These are phyloP conservation scores for Ceratina japonica DNA, from an alignment of 1,140 invertebrate genomes.

Conservation along the genomic window DNA sequence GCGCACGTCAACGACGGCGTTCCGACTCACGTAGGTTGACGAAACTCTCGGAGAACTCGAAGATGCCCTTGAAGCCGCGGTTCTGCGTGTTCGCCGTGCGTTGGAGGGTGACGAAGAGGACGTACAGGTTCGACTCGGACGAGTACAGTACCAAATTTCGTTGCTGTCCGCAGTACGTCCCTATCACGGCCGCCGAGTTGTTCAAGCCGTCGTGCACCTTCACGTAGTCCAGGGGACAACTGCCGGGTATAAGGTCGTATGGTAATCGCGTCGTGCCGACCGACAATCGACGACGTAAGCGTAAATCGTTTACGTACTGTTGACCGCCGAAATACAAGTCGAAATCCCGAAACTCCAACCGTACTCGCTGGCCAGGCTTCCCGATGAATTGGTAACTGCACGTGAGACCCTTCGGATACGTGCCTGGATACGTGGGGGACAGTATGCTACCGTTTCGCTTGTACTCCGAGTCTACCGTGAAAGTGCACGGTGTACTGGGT, in stretches of 20 bases:
- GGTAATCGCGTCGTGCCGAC: not conserved
- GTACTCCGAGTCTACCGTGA: conserved; percentile 87
- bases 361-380: conserved; percentile 92
- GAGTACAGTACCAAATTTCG: conserved; percentile 97
- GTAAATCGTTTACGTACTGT: conserved; percentile 88
- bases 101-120: conserved; percentile 93
- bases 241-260: conserved; percentile 77
- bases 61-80: conserved; percentile 96
- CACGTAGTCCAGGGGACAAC: conserved; percentile 99
- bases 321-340: conserved; percentile 99
- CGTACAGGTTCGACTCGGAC: conserved; percentile 91
- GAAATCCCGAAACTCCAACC: conserved; percentile 98
- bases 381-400: conserved; percentile 97
- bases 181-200: conserved; percentile 92
- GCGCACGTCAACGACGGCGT: not conserved
- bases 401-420: conserved; percentile 96
- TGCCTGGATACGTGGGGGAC: conserved; percentile 98
- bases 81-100: conserved; percentile 95
- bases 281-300: not conserved
- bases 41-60: conserved; percentile 97
- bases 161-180: conserved; percentile 98
- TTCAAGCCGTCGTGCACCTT: conserved; percentile 97
- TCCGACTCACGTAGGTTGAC: conserved; percentile 91
- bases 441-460: conserved; percentile 92
- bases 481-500: conserved; percentile 89